Percentiles rank a stretch among this genome's conserved stretches.
phyloP scores from a whole-genome alignment of 2,113 vertebrate genomes.

The Labeo rohita region DNA sequence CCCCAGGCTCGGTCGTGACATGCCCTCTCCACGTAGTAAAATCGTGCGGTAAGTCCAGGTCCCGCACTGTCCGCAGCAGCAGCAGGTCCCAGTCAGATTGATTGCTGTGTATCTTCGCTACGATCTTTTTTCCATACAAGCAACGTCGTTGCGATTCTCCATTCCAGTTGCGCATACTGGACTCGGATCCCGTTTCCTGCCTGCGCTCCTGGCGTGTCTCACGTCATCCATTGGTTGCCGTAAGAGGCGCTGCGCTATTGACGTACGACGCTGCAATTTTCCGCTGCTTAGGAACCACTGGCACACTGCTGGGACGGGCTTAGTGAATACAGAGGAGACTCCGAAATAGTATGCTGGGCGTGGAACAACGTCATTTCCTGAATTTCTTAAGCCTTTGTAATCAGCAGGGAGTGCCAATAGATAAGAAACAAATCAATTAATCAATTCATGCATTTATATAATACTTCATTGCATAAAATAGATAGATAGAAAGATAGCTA shows the following conservation, averaged over 20 bases:
- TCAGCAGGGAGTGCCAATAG: neutral
- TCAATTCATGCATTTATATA: neutral
- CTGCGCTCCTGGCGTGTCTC: slow-evolving; percentile 40
- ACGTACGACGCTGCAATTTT: slow-evolving; percentile 44
- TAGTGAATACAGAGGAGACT: slow-evolving; percentile 29
- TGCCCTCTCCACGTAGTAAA: neutral
- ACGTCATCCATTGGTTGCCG: slow-evolving; percentile 42
- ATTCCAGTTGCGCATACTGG: slow-evolving; percentile 14
- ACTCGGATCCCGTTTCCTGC: neutral
- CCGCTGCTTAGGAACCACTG: slow-evolving; percentile 42
- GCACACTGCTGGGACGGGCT: slow-evolving; percentile 28
- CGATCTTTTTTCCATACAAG: slow-evolving; percentile 50
- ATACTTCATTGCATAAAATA: no score
- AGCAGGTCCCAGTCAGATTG: slow-evolving; percentile 60
- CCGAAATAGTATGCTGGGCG: slow-evolving; percentile 25
- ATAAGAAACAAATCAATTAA: neutral
- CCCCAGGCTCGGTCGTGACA: slow-evolving; percentile 21
- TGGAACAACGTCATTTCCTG: slow-evolving; percentile 50
- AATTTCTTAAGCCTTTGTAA: slow-evolving; percentile 18
- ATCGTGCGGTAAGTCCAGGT: slow-evolving; percentile 2
- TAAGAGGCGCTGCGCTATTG: slow-evolving; percentile 27
- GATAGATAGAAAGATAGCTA: neutral
- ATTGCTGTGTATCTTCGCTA: slow-evolving; percentile 56
- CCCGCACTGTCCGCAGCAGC: slow-evolving; percentile 41
- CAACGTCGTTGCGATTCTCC: slow-evolving; percentile 52